Evolutionary conservation across 2,888 invertebrate species (phyloP), one percentile per base, ranked within the genome.

Genomic region (Conops quadrifasciatus): DNA sequence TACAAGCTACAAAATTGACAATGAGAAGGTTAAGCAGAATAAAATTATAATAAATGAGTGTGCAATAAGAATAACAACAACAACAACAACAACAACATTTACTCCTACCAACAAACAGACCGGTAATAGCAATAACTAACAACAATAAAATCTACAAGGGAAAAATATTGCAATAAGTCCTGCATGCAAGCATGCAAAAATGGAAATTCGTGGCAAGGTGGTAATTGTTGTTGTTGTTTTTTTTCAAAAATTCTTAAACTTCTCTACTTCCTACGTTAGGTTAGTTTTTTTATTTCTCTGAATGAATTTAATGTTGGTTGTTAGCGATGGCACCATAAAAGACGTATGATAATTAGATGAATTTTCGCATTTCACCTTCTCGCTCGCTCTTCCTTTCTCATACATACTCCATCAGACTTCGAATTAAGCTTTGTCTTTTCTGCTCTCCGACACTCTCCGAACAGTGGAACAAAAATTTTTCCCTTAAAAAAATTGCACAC

Each of bases 281-380:
- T 66, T 13, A 49, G 53, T 21, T 47, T 70, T 53, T 67, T 45
- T 24, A 63, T 66, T 36, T 64, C 16, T 58, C 9, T 69, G 30
- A 62, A 63, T 70, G 26, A 58, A 47, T 67, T 49, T 59, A 53
- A 56, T 64, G 63, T 43, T 53, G 43, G 43, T 62, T 63, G 63
- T 28, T 45, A 43, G 24, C 65, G 56, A 16, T 24, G 62, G 62
- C 69, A 69, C 73, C 75, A 76, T 76, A 73, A 36, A 75, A 76
- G 72, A 74, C 74, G 75, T 77, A 76, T 77, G 77, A 75, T 77
- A 77, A 77, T 77, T 66, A 72, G 36, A 36, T 36, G 36, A 36
- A 36, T 36, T 36, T 36, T 36, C 9, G 9, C 9, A 36, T 36
- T 7, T 36, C 36, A 7, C 36, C 9, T 36, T 36, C 59, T 58